Base-by-base conservation (phyloP, 2,113 vertebrate genomes). In the Silurus glanis region DNA sequence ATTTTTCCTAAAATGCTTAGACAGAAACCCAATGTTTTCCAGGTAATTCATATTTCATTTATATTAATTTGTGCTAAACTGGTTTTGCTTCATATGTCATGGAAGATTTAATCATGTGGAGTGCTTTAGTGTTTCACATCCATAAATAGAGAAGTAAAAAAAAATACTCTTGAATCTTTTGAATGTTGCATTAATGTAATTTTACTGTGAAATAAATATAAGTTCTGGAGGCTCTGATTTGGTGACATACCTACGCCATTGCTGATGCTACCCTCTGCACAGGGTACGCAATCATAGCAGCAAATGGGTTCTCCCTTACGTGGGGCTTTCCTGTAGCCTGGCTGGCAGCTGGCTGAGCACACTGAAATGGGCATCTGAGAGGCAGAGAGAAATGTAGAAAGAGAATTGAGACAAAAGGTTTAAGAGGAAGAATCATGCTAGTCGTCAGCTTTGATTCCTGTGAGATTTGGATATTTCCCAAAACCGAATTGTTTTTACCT, bases 281-380 rank as follows among this genome's bases (percentile, higher is more conserved):
- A 96, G 89, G 91, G 86, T 88, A 95, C 91, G 91, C 96, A 96
- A 86, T 95, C 94, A 92, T 95, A 93, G 91, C 96, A 96, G 92
- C 96, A 96, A 47, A 95, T 64, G 72, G 96, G 93, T 83, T 94
- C 92, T 85, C 95, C 93, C 25, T 93, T 91, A 88, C 91, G 92
- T 78, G 93, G 92, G 82, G 93, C 94, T 83, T 95, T 95, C 53
- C 96, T 90, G 86, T 92, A 95, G 59, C 96, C 95, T 74, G 90
- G 91, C 49, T 87, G 88, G 90, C 96, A 96, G 89, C 93, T 93
- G 80, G 78, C 64, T 56, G 85, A 84, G 51, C 87, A 91, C 69
- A 86, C 82, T 5, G 85, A 89, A 58, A 85, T 74, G 21, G 87
- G 90, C 53, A 87, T 47, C 88, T 91, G 72, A 71, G 67, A 74